phyloP scores from a whole-genome alignment of 2,888 invertebrate genomes.

The Sarcophaga rosellei region DNA sequence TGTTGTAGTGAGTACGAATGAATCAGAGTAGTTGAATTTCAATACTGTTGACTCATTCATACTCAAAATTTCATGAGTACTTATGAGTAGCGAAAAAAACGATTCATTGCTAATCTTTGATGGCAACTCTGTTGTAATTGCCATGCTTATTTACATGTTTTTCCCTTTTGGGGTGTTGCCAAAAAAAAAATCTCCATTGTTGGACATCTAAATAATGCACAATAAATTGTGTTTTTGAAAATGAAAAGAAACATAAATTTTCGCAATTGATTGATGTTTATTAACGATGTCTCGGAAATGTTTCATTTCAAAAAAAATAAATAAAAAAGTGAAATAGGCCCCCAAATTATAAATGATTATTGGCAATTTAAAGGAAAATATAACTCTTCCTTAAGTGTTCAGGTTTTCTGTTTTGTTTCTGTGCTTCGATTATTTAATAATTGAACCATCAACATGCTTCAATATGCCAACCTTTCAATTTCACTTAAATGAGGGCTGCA shows the following conservation, averaged over 20 bases:
- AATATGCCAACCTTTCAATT: conserved; percentile 44
- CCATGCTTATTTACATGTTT: too few species aligned
- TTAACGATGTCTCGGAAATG: conserved; percentile 25
- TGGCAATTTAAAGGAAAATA: conserved; percentile 52
- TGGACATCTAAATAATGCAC: background rate
- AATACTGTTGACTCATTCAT: too few species aligned
- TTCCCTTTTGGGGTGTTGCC: conserved; percentile 12
- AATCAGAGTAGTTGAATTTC: too few species aligned
- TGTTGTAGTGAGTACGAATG: too few species aligned
- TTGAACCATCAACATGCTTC: conserved; percentile 52
- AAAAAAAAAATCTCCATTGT: background rate
- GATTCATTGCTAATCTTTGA: too few species aligned
- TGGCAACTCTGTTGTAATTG: too few species aligned
- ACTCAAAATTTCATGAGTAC: too few species aligned
- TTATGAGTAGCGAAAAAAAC: too few species aligned
- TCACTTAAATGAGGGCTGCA: conserved; percentile 33
- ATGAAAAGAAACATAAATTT: conserved; percentile 7
- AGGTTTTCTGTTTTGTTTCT: background rate
- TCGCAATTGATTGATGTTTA: conserved; percentile 37
- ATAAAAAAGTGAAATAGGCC: conserved; percentile 46
- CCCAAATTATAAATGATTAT: conserved; percentile 58
- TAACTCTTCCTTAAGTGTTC: conserved; percentile 17
- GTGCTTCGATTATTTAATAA: conserved; percentile 36
- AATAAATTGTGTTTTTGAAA: background rate
- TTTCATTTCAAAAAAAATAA: conserved; percentile 24